These are phyloP conservation scores for Hydrozoanthus gracilis DNA, from an alignment of 92 coral and sea anemone genomes.

Conservation along the genomic window DNA sequence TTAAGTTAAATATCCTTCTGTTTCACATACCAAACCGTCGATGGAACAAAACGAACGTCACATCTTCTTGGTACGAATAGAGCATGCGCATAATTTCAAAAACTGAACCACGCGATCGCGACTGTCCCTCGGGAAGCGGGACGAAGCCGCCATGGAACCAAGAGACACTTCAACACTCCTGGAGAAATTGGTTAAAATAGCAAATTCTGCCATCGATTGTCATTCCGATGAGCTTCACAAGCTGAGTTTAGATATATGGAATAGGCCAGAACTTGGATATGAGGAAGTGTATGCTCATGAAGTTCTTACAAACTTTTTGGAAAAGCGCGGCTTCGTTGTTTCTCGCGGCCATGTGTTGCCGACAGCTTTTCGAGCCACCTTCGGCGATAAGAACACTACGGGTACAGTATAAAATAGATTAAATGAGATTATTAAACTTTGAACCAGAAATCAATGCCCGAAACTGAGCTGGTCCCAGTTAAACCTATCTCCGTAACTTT, in stretches of 20 bases:
- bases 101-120: neutral
- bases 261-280: constrained; percentile 37
- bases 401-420: neutral
- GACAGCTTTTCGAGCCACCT: constrained; percentile 42
- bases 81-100: neutral
- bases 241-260: constrained; percentile 26
- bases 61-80: neutral
- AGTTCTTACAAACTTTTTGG: constrained; percentile 2
- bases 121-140: constrained; percentile 1
- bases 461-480: too few species aligned
- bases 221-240: constrained; percentile 2
- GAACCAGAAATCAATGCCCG: too few species aligned
- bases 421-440: neutral
- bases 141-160: neutral
- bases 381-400: constrained; percentile 3
- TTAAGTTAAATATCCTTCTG: neutral
- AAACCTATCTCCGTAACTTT: too few species aligned
- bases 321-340: constrained; percentile 16
- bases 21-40: neutral
- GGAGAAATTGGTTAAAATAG: neutral
- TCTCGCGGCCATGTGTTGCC: constrained; percentile 15
- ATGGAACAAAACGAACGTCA: constrained; percentile 23
- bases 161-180: neutral
- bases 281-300: constrained; percentile 28
- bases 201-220: constrained; percentile 7